A percentile compares a stretch with the other conserved stretches of the same genome.
Evolutionary conservation across 2,888 invertebrate species (phyloP).

Genomic region (Enchytraeus crypticus): DNA sequence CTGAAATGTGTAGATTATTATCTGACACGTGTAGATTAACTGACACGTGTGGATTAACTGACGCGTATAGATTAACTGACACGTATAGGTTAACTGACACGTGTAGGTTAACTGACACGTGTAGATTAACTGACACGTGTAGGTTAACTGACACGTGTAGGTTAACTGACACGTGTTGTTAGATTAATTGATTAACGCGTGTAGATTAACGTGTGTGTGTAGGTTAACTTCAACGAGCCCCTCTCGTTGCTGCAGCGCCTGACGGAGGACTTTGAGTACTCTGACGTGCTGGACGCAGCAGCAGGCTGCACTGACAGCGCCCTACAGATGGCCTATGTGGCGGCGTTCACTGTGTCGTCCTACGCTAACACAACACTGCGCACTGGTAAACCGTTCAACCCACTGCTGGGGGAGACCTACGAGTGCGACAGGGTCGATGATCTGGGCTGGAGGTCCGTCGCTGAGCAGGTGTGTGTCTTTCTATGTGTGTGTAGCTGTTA

Average conservation of each 20-base stretch:
- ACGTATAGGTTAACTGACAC: too few relatives aligned
- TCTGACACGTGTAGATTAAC: too few relatives aligned
- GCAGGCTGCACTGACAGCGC: slow-evolving; percentile 64
- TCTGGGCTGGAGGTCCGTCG: slow-evolving; percentile 86
- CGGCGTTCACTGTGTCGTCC: slow-evolving; percentile 77
- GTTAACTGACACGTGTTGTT: too few relatives aligned
- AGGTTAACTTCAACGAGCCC: slow-evolving; percentile 95
- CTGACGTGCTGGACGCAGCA: slow-evolving; percentile 79
- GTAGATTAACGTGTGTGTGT: too few relatives aligned
- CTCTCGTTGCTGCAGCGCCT: slow-evolving; percentile 94
- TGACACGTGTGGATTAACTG: too few relatives aligned
- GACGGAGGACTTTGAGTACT: slow-evolving; percentile 96
- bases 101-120: too few relatives aligned
- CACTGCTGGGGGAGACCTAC: slow-evolving; percentile 86
- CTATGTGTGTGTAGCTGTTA: not conserved
- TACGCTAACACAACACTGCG: slow-evolving; percentile 55
- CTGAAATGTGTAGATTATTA: too few relatives aligned
- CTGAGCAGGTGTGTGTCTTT: slow-evolving; percentile 70
- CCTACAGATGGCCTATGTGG: slow-evolving; percentile 88
- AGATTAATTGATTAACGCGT: too few relatives aligned
- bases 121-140: too few relatives aligned
- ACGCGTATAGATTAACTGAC: too few relatives aligned
- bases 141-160: too few relatives aligned
- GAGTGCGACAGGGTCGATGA: slow-evolving; percentile 93
- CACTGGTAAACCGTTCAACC: slow-evolving; percentile 97